These are phyloP conservation scores for Danio tinwini DNA, from an alignment of 2,797 vertebrate genomes.

Conservation along the genomic window DNA sequence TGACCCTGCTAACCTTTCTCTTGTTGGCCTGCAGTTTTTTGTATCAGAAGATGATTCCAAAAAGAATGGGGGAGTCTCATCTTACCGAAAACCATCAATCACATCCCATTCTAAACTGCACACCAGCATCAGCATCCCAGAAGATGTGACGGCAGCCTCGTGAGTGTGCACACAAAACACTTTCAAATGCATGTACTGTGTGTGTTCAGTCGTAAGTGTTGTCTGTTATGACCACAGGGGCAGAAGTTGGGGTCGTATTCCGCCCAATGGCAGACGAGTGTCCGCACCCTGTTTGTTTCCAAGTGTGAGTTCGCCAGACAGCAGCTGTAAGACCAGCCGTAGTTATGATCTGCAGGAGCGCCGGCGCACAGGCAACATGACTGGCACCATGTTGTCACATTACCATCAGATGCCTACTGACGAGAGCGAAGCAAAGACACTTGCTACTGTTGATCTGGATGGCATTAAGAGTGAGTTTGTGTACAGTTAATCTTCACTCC, in stretches of 20 bases:
- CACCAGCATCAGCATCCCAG: constrained; percentile 31
- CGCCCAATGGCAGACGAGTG: constrained; percentile 44
- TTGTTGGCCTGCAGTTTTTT: constrained; percentile 58
- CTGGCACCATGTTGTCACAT: constrained; percentile 69
- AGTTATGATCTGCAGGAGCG: constrained; percentile 84
- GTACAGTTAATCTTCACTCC: not conserved
- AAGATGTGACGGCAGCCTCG: constrained; percentile 57
- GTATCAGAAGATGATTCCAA: constrained; percentile 62
- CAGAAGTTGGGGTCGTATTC: not conserved
- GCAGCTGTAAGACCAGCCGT: constrained; percentile 57
- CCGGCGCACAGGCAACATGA: constrained; percentile 84
- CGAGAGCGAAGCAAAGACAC: constrained; percentile 81
- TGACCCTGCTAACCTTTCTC: not conserved
- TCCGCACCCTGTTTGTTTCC: constrained; percentile 49
- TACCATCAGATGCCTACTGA: constrained; percentile 83
- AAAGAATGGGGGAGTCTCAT: constrained; percentile 17
- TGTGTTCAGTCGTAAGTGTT: not conserved
- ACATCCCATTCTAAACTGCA: constrained; percentile 49
- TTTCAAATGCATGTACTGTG: not conserved
- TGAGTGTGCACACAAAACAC: constrained; percentile 43
- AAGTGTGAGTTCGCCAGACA: constrained; percentile 31
- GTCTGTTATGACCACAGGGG: constrained; percentile 22
- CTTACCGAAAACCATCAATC: constrained; percentile 57
- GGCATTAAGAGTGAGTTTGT: constrained; percentile 88
- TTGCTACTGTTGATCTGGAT: constrained; percentile 85